A percentile compares a stretch with the other conserved stretches of the same genome.
Evolutionary conservation across 2,113 vertebrate genomes (phyloP).

Genomic region (Crotophaga sulcirostris): DNA sequence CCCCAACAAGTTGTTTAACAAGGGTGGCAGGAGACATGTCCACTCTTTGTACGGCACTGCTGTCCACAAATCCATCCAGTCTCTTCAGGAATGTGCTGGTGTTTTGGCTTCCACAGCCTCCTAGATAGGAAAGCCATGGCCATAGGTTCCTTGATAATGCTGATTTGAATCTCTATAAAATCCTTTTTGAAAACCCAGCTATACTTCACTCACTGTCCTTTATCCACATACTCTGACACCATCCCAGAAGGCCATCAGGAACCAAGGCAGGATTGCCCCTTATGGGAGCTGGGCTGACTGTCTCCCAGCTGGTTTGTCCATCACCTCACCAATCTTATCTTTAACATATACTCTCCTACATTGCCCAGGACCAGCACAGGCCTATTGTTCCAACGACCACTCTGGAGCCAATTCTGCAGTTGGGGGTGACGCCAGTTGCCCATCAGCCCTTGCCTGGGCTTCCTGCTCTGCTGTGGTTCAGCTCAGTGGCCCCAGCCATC

Average conservation of each 20-base stretch:
- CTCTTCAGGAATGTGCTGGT: background rate
- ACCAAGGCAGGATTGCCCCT: background rate
- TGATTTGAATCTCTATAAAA: background rate
- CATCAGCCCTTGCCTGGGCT: background rate
- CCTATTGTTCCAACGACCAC: background rate
- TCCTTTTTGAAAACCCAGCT: background rate
- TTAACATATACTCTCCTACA: background rate
- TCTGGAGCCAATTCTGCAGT: rapidly evolving
- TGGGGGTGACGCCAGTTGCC: rapidly evolving
- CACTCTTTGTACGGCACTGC: background rate
- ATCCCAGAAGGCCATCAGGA: background rate
- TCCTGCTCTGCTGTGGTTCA: background rate
- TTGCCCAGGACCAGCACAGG: background rate
- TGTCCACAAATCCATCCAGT: background rate
- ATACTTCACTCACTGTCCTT: background rate
- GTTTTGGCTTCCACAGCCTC: background rate
- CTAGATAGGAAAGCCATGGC: background rate
- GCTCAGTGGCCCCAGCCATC: too few relatives aligned
- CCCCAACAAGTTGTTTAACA: background rate
- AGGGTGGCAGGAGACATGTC: rapidly evolving
- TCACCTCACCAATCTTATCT: background rate
- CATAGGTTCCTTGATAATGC: background rate
- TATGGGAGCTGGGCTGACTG: background rate
- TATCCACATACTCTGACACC: background rate
- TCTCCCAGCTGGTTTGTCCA: background rate